Evolutionary conservation across 2,113 vertebrate species (phyloP).

Genomic region (Okapia johnstoni): DNA sequence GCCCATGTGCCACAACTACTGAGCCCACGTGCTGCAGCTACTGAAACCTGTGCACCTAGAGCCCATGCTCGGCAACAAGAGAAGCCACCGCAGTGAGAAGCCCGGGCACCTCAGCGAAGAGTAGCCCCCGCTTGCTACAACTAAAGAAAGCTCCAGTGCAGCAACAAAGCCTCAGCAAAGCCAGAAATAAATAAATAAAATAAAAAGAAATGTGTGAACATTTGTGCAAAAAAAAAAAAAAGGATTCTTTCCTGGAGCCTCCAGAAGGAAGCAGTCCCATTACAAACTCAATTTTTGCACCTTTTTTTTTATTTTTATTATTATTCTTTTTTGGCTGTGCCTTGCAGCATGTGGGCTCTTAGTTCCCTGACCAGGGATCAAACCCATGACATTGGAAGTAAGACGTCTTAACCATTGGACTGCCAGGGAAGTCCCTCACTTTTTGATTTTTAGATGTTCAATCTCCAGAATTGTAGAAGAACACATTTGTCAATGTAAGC

Average conservation of each 20-base stretch:
- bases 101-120: not conserved
- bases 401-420: not conserved
- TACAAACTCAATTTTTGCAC: not conserved
- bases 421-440: not conserved
- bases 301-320: not conserved
- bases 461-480: not conserved
- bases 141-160: not conserved
- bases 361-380: not conserved
- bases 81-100: not conserved
- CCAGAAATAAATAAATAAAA: not conserved
- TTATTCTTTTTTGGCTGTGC: not conserved
- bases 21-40: not conserved
- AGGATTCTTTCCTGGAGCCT: not conserved
- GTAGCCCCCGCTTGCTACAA: not conserved
- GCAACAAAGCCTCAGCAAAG: not conserved
- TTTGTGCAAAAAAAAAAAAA: not conserved
- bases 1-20: not conserved
- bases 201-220: not conserved
- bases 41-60: not conserved
- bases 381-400: not conserved
- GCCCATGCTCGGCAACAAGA: not conserved
- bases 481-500: not conserved
- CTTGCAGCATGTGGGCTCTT: not conserved
- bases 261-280: not conserved
- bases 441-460: not conserved